A percentile compares a stretch with the other conserved stretches of the same genome.
Conservation (phyloP, 2,113 vertebrate species). For the Pomatorhinus ruficollis region DNA sequence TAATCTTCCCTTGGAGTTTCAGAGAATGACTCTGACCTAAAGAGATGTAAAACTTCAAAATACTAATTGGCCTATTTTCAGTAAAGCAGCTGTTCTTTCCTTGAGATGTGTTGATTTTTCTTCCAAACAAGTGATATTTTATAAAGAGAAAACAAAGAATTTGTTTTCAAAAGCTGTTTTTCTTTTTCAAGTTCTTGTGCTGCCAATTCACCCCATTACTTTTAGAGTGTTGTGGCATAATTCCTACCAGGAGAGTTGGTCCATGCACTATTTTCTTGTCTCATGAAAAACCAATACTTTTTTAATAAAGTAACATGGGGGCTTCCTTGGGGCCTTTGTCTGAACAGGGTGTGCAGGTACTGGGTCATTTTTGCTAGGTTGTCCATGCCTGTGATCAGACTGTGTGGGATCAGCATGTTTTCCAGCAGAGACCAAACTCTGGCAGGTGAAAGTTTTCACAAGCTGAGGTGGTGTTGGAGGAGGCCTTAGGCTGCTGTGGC, state of each 20-base stretch:
- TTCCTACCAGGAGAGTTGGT: not conserved
- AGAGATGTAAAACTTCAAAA: not conserved
- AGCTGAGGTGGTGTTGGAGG: not conserved
- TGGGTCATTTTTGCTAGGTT: not conserved
- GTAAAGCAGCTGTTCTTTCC: not conserved
- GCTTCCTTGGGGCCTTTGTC: not conserved
- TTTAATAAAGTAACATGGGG: rapidly evolving
- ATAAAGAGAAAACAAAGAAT: not conserved
- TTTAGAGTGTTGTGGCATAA: rapidly evolving
- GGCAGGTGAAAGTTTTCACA: not conserved
- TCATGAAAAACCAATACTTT: not conserved
- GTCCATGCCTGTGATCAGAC: not conserved
- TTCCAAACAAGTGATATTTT: not conserved
- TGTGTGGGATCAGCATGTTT: rapidly evolving
- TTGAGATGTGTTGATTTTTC: not conserved
- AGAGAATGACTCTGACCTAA: not conserved
- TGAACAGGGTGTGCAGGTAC: not conserved
- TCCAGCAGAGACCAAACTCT: not conserved
- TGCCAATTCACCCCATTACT: not conserved
- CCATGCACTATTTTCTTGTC: not conserved
- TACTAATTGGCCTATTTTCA: not conserved
- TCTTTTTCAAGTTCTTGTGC: not conserved
- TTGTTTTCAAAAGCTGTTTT: not conserved
- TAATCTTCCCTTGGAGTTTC: not conserved
- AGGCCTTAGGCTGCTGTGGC: not conserved